Evolutionary conservation across 1,140 invertebrate species (phyloP), one percentile per base, ranked within the genome.

Genomic region (Cryptotermes secundus): DNA sequence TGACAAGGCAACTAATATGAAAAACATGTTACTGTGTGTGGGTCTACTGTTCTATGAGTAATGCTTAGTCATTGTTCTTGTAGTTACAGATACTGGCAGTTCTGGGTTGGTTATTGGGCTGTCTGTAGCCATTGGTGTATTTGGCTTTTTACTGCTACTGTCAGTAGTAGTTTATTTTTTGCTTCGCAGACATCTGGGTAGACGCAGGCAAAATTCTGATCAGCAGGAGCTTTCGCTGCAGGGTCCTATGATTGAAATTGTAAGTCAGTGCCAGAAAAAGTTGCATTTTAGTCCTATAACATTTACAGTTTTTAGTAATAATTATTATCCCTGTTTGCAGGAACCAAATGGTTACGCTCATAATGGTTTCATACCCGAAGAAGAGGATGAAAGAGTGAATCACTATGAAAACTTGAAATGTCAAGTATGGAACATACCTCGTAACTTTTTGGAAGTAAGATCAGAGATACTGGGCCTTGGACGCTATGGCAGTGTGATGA

Each of bases 401-500:
- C 92, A 95, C 87, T 95, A 95, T 89, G 93, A 95, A 85, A 94
- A 93, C 87, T 90, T 97, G 65, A 95, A 95, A 88, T 91, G 93
- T 84, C 94, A 94, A 87, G 89, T 95, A 0, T 94, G 94, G 92
- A 94, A 92, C 84, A 93, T 96, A 88, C 94, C 95, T 1, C 91
- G 92, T 80, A 94, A 93, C 87, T 91, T 92, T 81, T 88, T 96
- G 79, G 93, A 93, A 42, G 90, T 96, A 34, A 93, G 95, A 87
- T 91, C 92, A 2, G 91, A 93, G 86, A 88, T 95, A n/a, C 89
- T 95, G 49, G 93, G 94, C 1, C 89, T 93, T n/a, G 95, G 96
- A 34, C 92, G 92, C 86, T 97, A 95, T 89, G 96, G 96, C 0
- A 93, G 93, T 81, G 93, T 96, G 31, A 93, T 94, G 38, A 93